These are phyloP conservation scores for Chrysemys picta DNA, from an alignment of 2,113 vertebrate species.

Conservation along the genomic window DNA sequence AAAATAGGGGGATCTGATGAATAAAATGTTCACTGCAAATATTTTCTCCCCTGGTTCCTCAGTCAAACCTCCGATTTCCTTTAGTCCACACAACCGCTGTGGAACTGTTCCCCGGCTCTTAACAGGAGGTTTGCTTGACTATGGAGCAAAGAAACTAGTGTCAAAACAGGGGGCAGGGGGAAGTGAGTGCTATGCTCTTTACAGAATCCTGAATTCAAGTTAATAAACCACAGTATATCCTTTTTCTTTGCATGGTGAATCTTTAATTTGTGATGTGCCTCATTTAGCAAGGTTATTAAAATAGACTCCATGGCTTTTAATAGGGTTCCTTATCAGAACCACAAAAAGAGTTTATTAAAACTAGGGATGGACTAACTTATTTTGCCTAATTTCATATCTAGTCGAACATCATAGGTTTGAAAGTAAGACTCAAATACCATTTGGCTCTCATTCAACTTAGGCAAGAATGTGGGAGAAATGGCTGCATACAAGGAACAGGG, in stretches of 20 bases:
- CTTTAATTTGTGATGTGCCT: slow-evolving; percentile 72
- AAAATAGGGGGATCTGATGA: slow-evolving; percentile 63
- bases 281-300: slow-evolving; percentile 76
- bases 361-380: slow-evolving; percentile 47
- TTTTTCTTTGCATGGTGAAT: slow-evolving; percentile 71
- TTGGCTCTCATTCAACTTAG: neutral
- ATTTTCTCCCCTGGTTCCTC: slow-evolving; percentile 32
- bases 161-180: slow-evolving; percentile 34
- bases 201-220: slow-evolving; percentile 57
- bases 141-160: slow-evolving; percentile 18
- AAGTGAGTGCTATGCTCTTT: slow-evolving; percentile 37
- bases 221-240: slow-evolving; percentile 57
- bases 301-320: slow-evolving; percentile 72
- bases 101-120: slow-evolving; percentile 33
- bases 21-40: slow-evolving; percentile 63
- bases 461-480: neutral
- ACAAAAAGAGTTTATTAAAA: slow-evolving; percentile 71
- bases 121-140: slow-evolving; percentile 53
- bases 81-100: slow-evolving; percentile 38
- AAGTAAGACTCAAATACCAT: slow-evolving; percentile 19
- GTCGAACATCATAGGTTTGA: slow-evolving; percentile 35
- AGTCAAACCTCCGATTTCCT: slow-evolving; percentile 41
- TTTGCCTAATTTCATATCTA: slow-evolving; percentile 67
- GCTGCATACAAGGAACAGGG: neutral
- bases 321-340: slow-evolving; percentile 77